A percentile compares a stretch with the other conserved stretches of the same genome.
Evolutionary conservation across 2,113 vertebrate genomes (phyloP).

Genomic region (Pristiophorus japonicus): DNA sequence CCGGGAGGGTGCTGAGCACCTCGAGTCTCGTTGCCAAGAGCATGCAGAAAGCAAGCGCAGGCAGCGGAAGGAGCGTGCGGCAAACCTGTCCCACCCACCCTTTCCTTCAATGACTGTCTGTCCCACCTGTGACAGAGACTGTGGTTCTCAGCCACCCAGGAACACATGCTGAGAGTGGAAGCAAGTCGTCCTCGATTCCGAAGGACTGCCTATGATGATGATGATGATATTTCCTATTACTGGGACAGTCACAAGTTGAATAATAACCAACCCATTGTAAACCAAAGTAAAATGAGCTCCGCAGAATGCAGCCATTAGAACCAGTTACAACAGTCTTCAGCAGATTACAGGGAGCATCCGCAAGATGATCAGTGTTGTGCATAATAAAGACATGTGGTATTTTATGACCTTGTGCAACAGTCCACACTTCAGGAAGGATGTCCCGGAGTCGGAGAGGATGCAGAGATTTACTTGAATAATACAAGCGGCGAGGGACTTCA

Average conservation of each 20-base stretch:
- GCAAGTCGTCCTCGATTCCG: too few relatives aligned
- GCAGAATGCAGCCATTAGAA: background rate
- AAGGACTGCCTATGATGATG: too few relatives aligned
- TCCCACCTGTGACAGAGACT: too few relatives aligned
- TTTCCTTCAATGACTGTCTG: too few relatives aligned
- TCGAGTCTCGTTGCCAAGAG: too few relatives aligned
- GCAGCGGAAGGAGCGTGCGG: too few relatives aligned
- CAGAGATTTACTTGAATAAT: background rate
- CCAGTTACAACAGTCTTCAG: background rate
- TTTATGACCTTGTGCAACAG: background rate
- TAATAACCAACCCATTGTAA: conserved; percentile 3
- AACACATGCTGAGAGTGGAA: too few relatives aligned
- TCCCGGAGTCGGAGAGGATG: background rate
- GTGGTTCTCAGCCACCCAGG: too few relatives aligned
- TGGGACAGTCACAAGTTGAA: background rate
- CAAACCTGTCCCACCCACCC: too few relatives aligned
- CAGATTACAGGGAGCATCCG: conserved; percentile 3
- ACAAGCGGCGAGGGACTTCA: background rate
- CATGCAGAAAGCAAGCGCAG: too few relatives aligned
- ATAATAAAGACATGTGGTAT: background rate
- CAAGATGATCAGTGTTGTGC: background rate
- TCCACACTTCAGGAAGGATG: background rate
- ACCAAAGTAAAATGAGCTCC: background rate
- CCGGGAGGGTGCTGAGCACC: too few relatives aligned
- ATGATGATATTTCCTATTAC: too few relatives aligned